phyloP scores from a whole-genome alignment of 2,888 invertebrate genomes.

The Congeria kusceri region DNA sequence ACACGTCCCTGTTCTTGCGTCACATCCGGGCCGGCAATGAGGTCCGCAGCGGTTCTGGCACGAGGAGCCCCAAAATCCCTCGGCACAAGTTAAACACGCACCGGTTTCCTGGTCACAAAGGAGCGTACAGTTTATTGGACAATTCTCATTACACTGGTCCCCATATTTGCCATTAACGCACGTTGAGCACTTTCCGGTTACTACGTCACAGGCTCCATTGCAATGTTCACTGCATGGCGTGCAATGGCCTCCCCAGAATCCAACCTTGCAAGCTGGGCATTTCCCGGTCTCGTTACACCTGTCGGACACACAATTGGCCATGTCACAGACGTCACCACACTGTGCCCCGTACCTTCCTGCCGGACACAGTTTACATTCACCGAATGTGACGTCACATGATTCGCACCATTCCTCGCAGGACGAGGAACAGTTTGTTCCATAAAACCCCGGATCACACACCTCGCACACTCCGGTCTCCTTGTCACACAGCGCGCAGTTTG shows the following conservation, averaged over 20 bases:
- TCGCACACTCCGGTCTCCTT: conserved; percentile 2
- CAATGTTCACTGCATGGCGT: conserved; percentile 6
- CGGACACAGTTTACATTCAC: conserved; percentile 13
- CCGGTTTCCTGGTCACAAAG: conserved; percentile 2
- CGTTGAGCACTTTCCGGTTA: not conserved
- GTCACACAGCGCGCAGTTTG: conserved; percentile 12
- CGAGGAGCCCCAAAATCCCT: conserved; percentile 14
- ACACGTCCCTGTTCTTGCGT: conserved; percentile 23
- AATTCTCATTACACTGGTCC: conserved; percentile 4
- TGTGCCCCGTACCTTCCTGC: conserved; percentile 14
- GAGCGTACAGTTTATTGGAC: not conserved
- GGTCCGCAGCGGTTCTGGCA: conserved; percentile 11
- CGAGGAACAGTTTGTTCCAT: conserved; percentile 13
- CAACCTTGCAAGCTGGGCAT: conserved; percentile 11
- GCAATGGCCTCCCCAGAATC: conserved; percentile 22
- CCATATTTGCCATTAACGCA: conserved; percentile 6
- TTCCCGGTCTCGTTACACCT: conserved; percentile 18
- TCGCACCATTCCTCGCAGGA: conserved; percentile 22
- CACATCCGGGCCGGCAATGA: conserved; percentile 9
- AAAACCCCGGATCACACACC: conserved; percentile 2
- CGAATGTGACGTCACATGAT: conserved; percentile 20
- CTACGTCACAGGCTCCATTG: not conserved
- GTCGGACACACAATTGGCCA: not conserved
- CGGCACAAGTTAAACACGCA: conserved; percentile 3
- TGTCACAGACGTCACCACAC: conserved; percentile 13